Evolutionary conservation across 2,797 vertebrate genomes (phyloP), one percentile per base, ranked within the genome.

Genomic region (Sebastes vulpes): DNA sequence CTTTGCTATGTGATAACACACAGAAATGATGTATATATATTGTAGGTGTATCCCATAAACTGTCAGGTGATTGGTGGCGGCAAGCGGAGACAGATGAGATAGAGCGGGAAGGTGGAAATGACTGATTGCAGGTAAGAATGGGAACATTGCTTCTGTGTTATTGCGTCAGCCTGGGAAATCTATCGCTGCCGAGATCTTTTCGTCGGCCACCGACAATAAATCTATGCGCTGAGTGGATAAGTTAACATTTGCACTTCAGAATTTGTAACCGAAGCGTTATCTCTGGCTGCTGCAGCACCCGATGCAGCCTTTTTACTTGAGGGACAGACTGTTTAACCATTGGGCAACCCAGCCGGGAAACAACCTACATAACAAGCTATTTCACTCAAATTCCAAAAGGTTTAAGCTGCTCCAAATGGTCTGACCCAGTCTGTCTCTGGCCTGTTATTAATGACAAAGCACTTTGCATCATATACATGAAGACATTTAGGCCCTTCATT

Each of bases 1-100:
- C 46, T 10, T 50, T 61, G 54, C 61, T 28, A 25, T 7, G 20
- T 20, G 56, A 74, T 35, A 61, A 38, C 58, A 42, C n/a, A 35
- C 1, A 29, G 46, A 72, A 53, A 66, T 80, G 57, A 79, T 72
- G 14, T 56, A 72, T 68, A 42, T n/a, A 25, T 67, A 63, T 52
- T n/a, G 38, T 12, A 75, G 6, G 16, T 16, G 56, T 67, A 59
- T 65, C 61, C 42, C 28, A 46, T 63, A 48, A 61, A 58, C 26
- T 71, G 25, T 69, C 26, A 48, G 65, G 5, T 80, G 70, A 56
- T 42, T 52, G 67, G 25, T 58, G 38, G 38, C 26, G 21, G 72
- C 52, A 9, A 23, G 60, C 11, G 1, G 68, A 74, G 74, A 65
- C 32, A 1, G 80, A 64, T 69, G 75, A 77, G 65, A 67, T 28